Conservation (phyloP, 2,888 invertebrate species). For the Hydroisotoma schaefferi region DNA sequence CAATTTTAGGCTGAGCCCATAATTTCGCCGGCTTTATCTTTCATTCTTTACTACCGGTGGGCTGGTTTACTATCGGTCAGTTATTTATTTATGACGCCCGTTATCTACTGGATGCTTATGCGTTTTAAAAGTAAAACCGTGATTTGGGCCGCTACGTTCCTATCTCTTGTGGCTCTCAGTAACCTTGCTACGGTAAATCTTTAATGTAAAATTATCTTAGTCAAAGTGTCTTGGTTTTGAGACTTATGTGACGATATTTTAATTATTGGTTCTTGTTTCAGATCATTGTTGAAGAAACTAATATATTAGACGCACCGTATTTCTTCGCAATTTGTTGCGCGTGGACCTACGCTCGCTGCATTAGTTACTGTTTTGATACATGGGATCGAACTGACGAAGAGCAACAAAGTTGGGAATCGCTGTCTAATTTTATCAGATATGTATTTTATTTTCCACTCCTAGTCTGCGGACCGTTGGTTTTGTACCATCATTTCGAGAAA, state of each 20-base stretch:
- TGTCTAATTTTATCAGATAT: slow-evolving; percentile 65
- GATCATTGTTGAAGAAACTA: not conserved
- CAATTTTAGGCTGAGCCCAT: slow-evolving; percentile 18
- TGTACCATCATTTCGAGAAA: slow-evolving; percentile 66
- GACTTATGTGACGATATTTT: not conserved
- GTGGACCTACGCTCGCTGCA: slow-evolving; percentile 58
- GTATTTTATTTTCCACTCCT: slow-evolving; percentile 78
- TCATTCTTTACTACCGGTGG: slow-evolving; percentile 55
- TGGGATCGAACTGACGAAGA: slow-evolving; percentile 36
- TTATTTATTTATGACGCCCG: slow-evolving; percentile 59
- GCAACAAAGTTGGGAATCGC: slow-evolving; percentile 31
- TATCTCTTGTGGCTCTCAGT: slow-evolving; percentile 53
- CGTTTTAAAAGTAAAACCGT: slow-evolving; percentile 54
- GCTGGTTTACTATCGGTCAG: slow-evolving; percentile 58
- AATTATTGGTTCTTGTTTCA: not conserved
- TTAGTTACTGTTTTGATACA: slow-evolving; percentile 68
- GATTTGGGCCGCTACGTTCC: slow-evolving; percentile 60
- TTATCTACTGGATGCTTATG: slow-evolving; percentile 57
- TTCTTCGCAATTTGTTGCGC: slow-evolving; percentile 68
- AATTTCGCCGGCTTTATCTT: slow-evolving; percentile 52
- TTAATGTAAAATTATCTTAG: not conserved
- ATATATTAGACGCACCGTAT: not conserved
- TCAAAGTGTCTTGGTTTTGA: not conserved
- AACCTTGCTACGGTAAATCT: not conserved
- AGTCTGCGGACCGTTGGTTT: slow-evolving; percentile 77